Evolutionary conservation across 2,113 vertebrate species (phyloP).

Genomic region (Stictonetta naevosa): DNA sequence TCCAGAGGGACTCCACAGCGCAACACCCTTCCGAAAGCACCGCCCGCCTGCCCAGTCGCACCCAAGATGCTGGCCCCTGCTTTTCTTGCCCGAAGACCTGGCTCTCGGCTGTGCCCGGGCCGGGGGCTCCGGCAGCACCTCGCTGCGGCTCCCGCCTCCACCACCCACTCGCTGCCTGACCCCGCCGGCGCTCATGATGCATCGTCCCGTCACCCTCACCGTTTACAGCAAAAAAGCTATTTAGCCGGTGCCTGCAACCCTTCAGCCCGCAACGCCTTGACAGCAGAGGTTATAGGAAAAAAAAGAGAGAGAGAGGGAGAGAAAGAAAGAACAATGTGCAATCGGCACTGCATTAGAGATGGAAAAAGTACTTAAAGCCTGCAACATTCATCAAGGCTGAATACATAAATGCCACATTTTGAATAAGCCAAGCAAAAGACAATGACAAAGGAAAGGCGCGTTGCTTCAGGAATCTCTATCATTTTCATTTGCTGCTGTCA

Average conservation of each 20-base stretch:
- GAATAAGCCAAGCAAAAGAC: slow-evolving; percentile 92
- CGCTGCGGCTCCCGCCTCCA: neutral
- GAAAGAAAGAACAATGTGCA: slow-evolving; percentile 86
- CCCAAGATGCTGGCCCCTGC: rapidly evolving
- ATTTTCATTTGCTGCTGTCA: slow-evolving; percentile 91
- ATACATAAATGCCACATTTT: slow-evolving; percentile 93
- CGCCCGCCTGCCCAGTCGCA: rapidly evolving
- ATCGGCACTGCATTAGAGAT: slow-evolving; percentile 87
- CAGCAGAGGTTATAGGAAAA: slow-evolving; percentile 83
- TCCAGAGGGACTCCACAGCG: rapidly evolving
- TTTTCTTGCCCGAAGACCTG: rapidly evolving
- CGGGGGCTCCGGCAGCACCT: neutral
- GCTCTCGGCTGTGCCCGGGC: neutral
- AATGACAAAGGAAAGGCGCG: slow-evolving; percentile 89
- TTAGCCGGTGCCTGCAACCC: slow-evolving; percentile 83
- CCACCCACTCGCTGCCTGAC: slow-evolving; percentile 53
- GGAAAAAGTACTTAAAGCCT: slow-evolving; percentile 89
- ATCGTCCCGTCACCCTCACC: slow-evolving; percentile 74
- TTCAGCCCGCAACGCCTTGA: slow-evolving; percentile 81
- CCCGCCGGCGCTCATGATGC: slow-evolving; percentile 64
- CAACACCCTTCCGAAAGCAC: rapidly evolving
- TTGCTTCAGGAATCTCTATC: slow-evolving; percentile 88
- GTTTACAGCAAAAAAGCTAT: slow-evolving; percentile 82
- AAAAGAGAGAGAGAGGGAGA: neutral
- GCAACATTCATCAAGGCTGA: slow-evolving; percentile 91